Base-by-base conservation (phyloP, 2,113 vertebrate genomes). In the Cinclus mexicanus region DNA sequence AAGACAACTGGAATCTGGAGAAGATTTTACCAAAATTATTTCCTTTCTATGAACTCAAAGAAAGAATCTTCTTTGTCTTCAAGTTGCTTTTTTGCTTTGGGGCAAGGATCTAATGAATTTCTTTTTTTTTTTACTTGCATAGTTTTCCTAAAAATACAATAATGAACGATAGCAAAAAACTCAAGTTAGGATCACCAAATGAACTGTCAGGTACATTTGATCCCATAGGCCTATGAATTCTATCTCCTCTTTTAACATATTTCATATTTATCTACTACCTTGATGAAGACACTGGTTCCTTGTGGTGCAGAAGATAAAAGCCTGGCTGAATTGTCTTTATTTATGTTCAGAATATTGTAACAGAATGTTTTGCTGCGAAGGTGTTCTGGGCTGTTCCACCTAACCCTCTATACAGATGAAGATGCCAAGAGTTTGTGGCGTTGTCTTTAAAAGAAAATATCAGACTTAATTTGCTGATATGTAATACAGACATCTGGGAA, bases 161-260 rank as follows among this genome's bases (percentile, higher is more conserved):
- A 37, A 65, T 46, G 13, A 74, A 11, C 14, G 49, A 14, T 7
- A 44, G 3, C 14, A 72, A 67, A 89, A 61, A 72, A 60, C 3
- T 4, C 5, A 53, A 65, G 2, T 3, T 17, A 61, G 26, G 20
- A 69, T 53, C 23, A 67, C 12, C n/a, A 35, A 72, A 41, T 31
- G 0, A 42, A 24, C 47, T 39, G 7, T 21, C 21, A 64, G 22
- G 14, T 23, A 25, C 6, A 23, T 64, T 69, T 83, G 19, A 11
- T 50, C 6, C 8, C 17, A 52, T 2, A 41, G 4, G 10, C 7
- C 5, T 31, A 31, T 44, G 14, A 84, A 46, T 7, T 10, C 0
- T 57, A 4, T 14, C 5, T 50, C 4, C 1, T 61, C 1, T 61
- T n/a, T 68, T 13, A 86, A 46, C 3, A 16, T 53, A 31, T 25